These are phyloP conservation scores for Phrynosoma blainvillii DNA, from an alignment of 2,113 vertebrate genomes.

Conservation along the genomic window DNA sequence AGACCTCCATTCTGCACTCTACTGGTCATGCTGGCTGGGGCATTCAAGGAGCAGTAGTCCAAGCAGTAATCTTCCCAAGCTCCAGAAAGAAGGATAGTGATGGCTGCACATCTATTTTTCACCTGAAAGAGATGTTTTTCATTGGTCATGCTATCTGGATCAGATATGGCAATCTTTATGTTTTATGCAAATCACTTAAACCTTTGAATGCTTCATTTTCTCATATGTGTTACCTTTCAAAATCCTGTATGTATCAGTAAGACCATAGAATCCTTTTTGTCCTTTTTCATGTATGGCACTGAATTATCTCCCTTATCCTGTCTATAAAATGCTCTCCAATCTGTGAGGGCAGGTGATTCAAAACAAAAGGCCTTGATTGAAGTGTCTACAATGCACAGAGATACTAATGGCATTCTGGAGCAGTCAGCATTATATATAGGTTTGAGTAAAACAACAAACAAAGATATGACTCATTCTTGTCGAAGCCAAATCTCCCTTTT, in stretches of 20 bases:
- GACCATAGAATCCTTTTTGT: constrained; percentile 41
- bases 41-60: too few species aligned
- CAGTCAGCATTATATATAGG: constrained; percentile 61
- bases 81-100: neutral
- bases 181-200: neutral
- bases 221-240: constrained; percentile 11
- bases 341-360: constrained; percentile 70
- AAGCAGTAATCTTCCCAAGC: neutral
- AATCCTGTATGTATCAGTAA: constrained; percentile 28
- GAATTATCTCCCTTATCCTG: constrained; percentile 61
- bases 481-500: constrained; percentile 46
- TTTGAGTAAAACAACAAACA: constrained; percentile 61
- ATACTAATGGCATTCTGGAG: constrained; percentile 66
- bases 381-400: constrained; percentile 67
- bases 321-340: constrained; percentile 62
- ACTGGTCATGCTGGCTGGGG: too few species aligned
- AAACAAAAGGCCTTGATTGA: constrained; percentile 74
- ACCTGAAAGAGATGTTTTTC: neutral
- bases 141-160: neutral
- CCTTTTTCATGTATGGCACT: constrained; percentile 50
- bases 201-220: neutral
- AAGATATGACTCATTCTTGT: constrained; percentile 63
- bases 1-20: too few species aligned
- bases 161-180: neutral
- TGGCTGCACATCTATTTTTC: neutral